Percentiles rank a stretch among this genome's conserved stretches.
Conservation (phyloP, 1,140 invertebrate species). For the Euschistus heros region DNA sequence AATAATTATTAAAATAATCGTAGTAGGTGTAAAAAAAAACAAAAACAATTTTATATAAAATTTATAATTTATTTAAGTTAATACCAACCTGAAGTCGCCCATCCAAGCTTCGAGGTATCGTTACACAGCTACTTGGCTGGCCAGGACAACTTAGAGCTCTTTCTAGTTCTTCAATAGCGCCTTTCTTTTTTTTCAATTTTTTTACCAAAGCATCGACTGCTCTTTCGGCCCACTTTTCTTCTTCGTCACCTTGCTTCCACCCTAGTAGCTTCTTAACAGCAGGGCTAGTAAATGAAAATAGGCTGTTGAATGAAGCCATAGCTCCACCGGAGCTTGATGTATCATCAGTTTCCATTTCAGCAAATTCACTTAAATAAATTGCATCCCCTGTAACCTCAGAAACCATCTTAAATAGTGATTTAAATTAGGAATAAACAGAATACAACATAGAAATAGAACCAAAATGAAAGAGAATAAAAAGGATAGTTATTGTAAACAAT, state of each 20-base stretch:
- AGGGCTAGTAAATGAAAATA: constrained; percentile 93
- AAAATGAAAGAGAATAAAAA: no score
- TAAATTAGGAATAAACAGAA: no score
- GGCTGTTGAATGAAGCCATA: constrained; percentile 80
- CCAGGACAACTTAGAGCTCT: constrained; percentile 87
- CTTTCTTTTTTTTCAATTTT: constrained; percentile 91
- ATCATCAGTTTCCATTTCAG: constrained; percentile 46
- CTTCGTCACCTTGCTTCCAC: constrained; percentile 96
- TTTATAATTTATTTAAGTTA: neutral
- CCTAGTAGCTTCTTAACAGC: constrained; percentile 93
- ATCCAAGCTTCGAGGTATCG: constrained; percentile 91
- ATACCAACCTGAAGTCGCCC: constrained; percentile 74
- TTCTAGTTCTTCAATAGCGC: constrained; percentile 94
- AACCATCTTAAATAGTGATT: no score
- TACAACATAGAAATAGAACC: no score
- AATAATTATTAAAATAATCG: no score
- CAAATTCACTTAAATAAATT: no score
- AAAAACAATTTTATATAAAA: neutral
- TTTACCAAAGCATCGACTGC: constrained; percentile 97
- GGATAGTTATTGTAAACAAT: no score
- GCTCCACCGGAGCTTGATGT: constrained; percentile 56
- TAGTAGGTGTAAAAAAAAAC: no score
- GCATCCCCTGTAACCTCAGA: no score
- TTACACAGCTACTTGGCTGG: constrained; percentile 91
- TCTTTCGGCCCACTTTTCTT: constrained; percentile 99